phyloP scores from a whole-genome alignment of 2,888 invertebrate species.

The Polyploca ridens region DNA sequence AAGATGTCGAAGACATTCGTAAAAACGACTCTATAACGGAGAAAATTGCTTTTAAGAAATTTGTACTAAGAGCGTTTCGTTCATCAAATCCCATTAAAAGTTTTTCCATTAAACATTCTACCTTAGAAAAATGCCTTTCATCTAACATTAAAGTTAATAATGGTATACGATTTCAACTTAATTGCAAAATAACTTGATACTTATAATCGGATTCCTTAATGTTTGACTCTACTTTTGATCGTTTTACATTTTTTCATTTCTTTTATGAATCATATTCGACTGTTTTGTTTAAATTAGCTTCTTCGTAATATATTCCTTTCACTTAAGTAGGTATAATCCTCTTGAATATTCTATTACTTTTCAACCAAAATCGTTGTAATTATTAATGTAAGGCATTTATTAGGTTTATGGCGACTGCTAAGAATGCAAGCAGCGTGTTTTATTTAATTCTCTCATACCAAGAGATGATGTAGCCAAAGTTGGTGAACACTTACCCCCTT shows the following conservation, averaged over 20 bases:
- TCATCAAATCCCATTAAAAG: conserved; percentile 80
- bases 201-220: conserved; percentile 38
- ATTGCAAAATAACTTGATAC: conserved; percentile 55
- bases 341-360: not conserved
- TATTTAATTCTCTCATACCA: no score
- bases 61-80: conserved; percentile 68
- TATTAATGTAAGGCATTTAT: not conserved
- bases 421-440: no score
- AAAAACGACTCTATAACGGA: conserved; percentile 46
- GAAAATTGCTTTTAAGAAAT: conserved; percentile 64
- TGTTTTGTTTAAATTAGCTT: not conserved
- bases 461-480: no score
- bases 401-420: no score
- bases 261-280: not conserved
- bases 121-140: conserved; percentile 70
- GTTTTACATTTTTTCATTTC: conserved; percentile 17
- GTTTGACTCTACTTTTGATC: conserved; percentile 37
- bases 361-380: not conserved
- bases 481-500: no score
- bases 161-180: conserved; percentile 57
- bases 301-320: not conserved
- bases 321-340: not conserved
- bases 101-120: conserved; percentile 79
- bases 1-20: conserved; percentile 43
- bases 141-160: conserved; percentile 66